Base-by-base conservation (phyloP, 2,113 vertebrate genomes). In the Neodontobutis hainanensis region DNA sequence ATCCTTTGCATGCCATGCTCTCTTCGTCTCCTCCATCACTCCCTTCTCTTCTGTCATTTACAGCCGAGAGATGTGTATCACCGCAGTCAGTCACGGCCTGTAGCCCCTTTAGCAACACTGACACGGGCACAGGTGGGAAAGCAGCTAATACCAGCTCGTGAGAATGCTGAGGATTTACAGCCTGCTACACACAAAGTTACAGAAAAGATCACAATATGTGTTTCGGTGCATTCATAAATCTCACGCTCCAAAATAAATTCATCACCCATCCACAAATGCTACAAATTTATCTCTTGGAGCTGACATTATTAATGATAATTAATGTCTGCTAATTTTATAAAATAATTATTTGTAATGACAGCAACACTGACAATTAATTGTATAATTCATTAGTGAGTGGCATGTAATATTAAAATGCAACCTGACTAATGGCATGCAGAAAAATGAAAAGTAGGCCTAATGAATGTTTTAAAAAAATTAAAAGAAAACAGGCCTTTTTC, bases 111-210 rank as follows among this genome's bases (percentile, higher is more conserved):
- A n/a, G 47, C 60, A 52, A 60, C 57, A 0, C 77, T 70, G 62
- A 80, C 74, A 51, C 3, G 8, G 64, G 69, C 80, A 83, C 85
- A 86, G 84, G 87, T 85, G 73, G 84, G 72, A 66, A 55, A 77
- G 80, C 71, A 66, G 60, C 61, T 63, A 59, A 71, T 15, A 32
- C 63, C 0, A 34, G 10, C 69, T 56, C 65, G 5, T 2, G 8
- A 9, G 34, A 62, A 35, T 66, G 65, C n/a, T 27, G n/a, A 12
- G 32, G 9, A 78, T 78, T 78, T 68, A 16, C 27, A 76, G 77
- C 79, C 64, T 3, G 40, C 58, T 62, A 56, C 58, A 81, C 64
- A 65, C 61, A 81, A 84, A 85, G 81, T 87, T 82, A 69, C 8
- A 14, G 58, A 63, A 75, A 72, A 59, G 34, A 45, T 61, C 60